Conservation (phyloP, 2,797 vertebrate species). For the Gorsachius magnificus region DNA sequence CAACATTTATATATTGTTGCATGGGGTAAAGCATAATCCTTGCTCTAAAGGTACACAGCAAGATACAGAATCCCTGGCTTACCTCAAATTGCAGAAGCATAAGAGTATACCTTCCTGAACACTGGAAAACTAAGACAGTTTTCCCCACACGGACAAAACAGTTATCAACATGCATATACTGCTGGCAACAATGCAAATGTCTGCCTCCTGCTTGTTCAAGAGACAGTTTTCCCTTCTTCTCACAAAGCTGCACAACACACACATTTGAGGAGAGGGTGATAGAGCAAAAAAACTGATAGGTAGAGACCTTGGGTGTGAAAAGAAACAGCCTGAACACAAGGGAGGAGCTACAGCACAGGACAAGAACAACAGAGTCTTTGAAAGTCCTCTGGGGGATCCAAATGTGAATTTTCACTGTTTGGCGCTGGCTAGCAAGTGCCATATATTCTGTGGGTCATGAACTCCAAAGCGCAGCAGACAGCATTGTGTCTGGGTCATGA, state of each 20-base stretch:
- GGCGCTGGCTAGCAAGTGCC: background rate
- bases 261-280: background rate
- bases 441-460: background rate
- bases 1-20: background rate
- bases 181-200: background rate
- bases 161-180: background rate
- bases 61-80: background rate
- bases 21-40: background rate
- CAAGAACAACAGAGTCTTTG: background rate
- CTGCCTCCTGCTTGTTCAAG: background rate
- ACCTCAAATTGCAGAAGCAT: background rate
- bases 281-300: fast-evolving
- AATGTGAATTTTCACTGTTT: background rate
- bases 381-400: background rate
- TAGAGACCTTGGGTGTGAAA: background rate
- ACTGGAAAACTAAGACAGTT: background rate
- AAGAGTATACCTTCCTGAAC: background rate
- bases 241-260: background rate
- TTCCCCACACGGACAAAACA: background rate
- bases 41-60: background rate
- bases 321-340: background rate
- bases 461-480: background rate
- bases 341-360: background rate
- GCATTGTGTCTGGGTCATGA: background rate
- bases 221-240: background rate